These are phyloP conservation scores for Pyrocoelia pectoralis DNA, from an alignment of 2,888 invertebrate species.

Conservation along the genomic window DNA sequence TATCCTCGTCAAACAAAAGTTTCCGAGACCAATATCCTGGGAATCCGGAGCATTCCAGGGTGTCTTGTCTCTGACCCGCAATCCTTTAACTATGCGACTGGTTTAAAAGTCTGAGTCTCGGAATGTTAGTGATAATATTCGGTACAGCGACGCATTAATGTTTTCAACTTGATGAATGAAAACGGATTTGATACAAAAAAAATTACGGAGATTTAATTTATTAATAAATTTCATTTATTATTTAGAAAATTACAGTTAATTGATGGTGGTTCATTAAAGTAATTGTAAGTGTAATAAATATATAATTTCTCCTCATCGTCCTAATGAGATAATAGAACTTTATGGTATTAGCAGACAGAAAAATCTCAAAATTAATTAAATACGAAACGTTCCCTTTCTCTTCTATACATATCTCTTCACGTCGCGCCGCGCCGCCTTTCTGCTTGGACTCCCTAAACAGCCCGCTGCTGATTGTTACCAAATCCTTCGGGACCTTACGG, in stretches of 20 bases:
- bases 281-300: background rate
- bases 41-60: slow-evolving; percentile 51
- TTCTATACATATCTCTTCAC: slow-evolving; percentile 22
- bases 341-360: slow-evolving; percentile 33
- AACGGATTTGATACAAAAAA: slow-evolving; percentile 19
- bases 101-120: slow-evolving; percentile 44
- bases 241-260: background rate
- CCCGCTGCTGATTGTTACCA: slow-evolving; percentile 41
- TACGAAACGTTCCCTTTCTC: slow-evolving; percentile 21
- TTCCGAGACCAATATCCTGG: slow-evolving; percentile 46
- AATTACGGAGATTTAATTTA: slow-evolving; percentile 18
- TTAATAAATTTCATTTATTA: background rate
- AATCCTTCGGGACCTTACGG: slow-evolving; percentile 34
- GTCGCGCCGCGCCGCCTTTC: slow-evolving; percentile 14
- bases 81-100: slow-evolving; percentile 53
- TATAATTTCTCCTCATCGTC: slow-evolving; percentile 16
- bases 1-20: slow-evolving; percentile 37
- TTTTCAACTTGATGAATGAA: slow-evolving; percentile 15
- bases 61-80: slow-evolving; percentile 53
- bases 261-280: background rate
- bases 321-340: slow-evolving; percentile 35
- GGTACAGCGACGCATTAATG: slow-evolving; percentile 37
- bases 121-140: slow-evolving; percentile 53
- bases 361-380: slow-evolving; percentile 39
- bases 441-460: slow-evolving; percentile 27